Base-by-base conservation (phyloP, 2,797 vertebrate genomes). In the Chaenodraco wilsoni region DNA sequence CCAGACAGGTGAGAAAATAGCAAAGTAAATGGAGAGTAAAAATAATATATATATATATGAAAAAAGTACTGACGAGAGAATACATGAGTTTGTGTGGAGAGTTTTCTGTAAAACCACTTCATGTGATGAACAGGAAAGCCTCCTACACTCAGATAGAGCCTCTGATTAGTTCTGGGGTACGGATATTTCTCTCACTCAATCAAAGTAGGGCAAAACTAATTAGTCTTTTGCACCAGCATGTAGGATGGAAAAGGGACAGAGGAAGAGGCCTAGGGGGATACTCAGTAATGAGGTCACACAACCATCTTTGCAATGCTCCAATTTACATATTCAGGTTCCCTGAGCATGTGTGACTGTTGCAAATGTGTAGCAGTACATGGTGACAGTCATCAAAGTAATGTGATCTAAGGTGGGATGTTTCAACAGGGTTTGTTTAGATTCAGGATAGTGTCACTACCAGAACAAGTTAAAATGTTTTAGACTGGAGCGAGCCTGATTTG, bases 121-220 rank as follows among this genome's bases (percentile, higher is more conserved):
- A 57, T 31, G 55, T 2, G 3, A 31, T 40, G 5, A 74, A 57
- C n/a, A 78, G 49, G 4, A 69, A 70, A 44, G 59, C 45, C 45
- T 46, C 5, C 6, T 2, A 2, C 12, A 45, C 41, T 23, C 8
- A 76, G 41, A 68, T 2, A 37, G 61, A 75, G 75, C 13, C 46
- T 83, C 64, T 43, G 72, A 79, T 87, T 86, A 84, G 83, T 74
- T 81, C 70, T 68, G 61, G 59, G 78, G 65, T 67, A 44, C 75
- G 81, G 64, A 76, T 84, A 81, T 79, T 81, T 83, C 76, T 74
- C 72, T 81, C 78, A 76, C 77, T 89, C 85, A 76, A 81, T 87
- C 79, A 90, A 95, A 95, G 91, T 85, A 93, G 94, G 93, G 82
- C 94, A 95, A 91, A 93, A 94, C 92, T 94, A 95, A 95, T 95